phyloP scores from a whole-genome alignment of 1,140 invertebrate genomes.

The Agrypnia vestita region DNA sequence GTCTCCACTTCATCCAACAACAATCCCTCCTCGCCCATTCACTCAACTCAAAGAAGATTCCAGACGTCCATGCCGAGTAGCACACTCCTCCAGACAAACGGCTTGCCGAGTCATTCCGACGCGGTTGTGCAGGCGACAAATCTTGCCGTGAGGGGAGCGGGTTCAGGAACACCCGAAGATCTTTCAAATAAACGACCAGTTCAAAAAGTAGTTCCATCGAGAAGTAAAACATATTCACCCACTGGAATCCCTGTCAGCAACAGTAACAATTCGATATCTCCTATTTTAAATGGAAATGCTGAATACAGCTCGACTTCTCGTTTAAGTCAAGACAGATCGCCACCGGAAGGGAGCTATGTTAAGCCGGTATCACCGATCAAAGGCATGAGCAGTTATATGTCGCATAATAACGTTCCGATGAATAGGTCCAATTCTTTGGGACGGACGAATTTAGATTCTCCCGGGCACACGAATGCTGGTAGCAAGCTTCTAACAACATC shows the following conservation, averaged over 20 bases:
- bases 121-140: conserved; percentile 18
- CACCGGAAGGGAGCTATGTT: conserved; percentile 75
- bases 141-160: conserved; percentile 50
- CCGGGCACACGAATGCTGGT: conserved; percentile 66
- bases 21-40: conserved; percentile 7
- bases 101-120: conserved; percentile 55
- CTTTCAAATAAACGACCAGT: conserved; percentile 68
- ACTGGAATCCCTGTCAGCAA: conserved; percentile 63
- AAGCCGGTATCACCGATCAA: conserved; percentile 84
- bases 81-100: conserved; percentile 54
- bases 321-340: conserved; percentile 43
- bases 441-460: conserved; percentile 64
- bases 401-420: conserved; percentile 71
- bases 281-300: conserved; percentile 50
- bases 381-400: conserved; percentile 71
- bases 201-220: conserved; percentile 76
- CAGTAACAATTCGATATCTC: conserved; percentile 52
- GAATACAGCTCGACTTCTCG: conserved; percentile 42
- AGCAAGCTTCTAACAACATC: conserved; percentile 74
- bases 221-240: conserved; percentile 69
- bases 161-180: conserved; percentile 2
- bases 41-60: conserved; percentile 19
- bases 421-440: conserved; percentile 68
- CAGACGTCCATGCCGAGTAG: conserved; percentile 67
- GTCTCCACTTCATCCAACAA: conserved; percentile 12